Evolutionary conservation across 1,140 invertebrate genomes (phyloP), one percentile per base, ranked within the genome.

Genomic region (Panagrolaimus sp.): DNA sequence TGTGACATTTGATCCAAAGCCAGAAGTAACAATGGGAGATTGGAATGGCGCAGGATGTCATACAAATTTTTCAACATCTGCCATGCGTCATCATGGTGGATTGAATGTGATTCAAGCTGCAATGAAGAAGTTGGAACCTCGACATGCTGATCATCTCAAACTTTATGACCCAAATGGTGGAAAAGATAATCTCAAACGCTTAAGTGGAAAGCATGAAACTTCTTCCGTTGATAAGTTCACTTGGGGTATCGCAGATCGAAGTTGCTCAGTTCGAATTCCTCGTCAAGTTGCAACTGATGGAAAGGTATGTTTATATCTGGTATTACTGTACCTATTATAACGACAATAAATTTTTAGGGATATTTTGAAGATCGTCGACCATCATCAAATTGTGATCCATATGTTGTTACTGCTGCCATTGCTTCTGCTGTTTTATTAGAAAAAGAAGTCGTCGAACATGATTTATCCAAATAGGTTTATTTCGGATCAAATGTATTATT

Each of bases 21-120:
- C 91, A 1, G 43, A 28, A 17, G 63, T 44, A 10, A 28, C 24
- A 14, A 69, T 65, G 62, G 78, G 78, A 1, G 87, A 91, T 74
- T 93, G 92, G 90, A 94, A 94, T 73, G 93, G 93, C 1, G 91
- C 93, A 45, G 93, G 93, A 0, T 91, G 91, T 1, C 88, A 88
- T 73, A 90, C 88, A 1, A 95, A 96, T 82, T 94, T 92, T 85
- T 92, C 91, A 1, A 94, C 93, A 0, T 89, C 89, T 73, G 83
- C 88, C 0, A 95, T 94, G 91, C 88, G 93, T 68, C 87, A 88
- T 65, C 88, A 90, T 1, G 89, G 90, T 26, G 77, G 76, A 14
- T 44, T 76, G 4, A 62, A 32, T 17, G 73, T 45, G 15, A 79
- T 79, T 68, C 58, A 78, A 70, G 67, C 63, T 4, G 81, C 68